These are phyloP conservation scores for Zaprionus vittiger DNA, from an alignment of 1,140 invertebrate species.

Conservation along the genomic window DNA sequence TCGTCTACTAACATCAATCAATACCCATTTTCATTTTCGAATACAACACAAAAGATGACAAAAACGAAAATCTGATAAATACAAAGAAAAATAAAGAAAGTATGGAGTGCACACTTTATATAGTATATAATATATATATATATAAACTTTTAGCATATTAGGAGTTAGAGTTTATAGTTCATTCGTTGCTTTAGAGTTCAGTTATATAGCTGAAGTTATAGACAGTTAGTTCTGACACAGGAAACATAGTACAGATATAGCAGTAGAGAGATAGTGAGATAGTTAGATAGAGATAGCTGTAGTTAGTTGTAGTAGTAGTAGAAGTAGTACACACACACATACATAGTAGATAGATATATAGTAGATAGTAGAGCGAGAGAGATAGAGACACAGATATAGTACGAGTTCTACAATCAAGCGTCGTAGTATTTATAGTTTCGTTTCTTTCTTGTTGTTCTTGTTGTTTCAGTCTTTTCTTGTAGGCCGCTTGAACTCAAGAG, in stretches of 20 bases:
- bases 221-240: conserved; percentile 55
- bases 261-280: conserved; percentile 34
- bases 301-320: conserved; percentile 45
- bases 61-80: conserved; percentile 13
- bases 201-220: conserved; percentile 44
- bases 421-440: conserved; percentile 36
- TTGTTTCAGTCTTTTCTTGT: conserved; percentile 28
- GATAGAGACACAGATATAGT: conserved; percentile 19
- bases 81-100: conserved; percentile 41
- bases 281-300: conserved; percentile 57
- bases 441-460: conserved; percentile 23
- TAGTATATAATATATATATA: conserved; percentile 17
- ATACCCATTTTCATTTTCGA: conserved; percentile 53
- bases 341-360: conserved; percentile 8
- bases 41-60: conserved; percentile 42
- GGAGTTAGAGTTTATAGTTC: conserved; percentile 29
- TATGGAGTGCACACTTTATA: conserved; percentile 47
- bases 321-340: conserved; percentile 26
- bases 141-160: conserved; percentile 11
- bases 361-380: conserved; percentile 21
- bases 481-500: conserved; percentile 32
- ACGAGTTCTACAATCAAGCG: conserved; percentile 62
- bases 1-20: conserved; percentile 56
- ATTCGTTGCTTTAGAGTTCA: conserved; percentile 55
- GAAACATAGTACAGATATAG: conserved; percentile 62